phyloP scores from a whole-genome alignment of 2,113 vertebrate species.

The Manacus vitellinus region DNA sequence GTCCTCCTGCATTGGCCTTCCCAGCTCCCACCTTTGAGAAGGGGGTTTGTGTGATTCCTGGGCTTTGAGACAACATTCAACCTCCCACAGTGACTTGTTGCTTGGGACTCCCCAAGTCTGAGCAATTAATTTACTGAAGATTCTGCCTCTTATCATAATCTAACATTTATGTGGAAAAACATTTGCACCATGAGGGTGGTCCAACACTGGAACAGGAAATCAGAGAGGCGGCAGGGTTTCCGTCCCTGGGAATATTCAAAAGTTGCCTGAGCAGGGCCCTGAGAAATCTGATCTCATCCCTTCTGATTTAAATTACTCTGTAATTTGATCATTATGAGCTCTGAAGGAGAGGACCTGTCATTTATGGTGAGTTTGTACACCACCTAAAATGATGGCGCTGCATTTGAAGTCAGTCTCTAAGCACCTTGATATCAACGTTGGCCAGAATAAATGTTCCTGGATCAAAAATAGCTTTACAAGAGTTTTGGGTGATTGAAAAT shows the following conservation, averaged over 20 bases:
- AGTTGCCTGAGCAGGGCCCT: neutral
- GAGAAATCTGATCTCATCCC: neutral
- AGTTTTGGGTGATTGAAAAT: neutral
- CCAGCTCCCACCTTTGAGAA: neutral
- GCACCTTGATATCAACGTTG: neutral
- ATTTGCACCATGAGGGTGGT: neutral
- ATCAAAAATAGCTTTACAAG: neutral
- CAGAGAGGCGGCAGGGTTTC: neutral
- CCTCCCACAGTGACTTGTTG: neutral
- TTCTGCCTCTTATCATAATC: neutral
- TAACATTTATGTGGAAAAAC: neutral
- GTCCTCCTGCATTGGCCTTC: neutral
- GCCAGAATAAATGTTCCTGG: neutral
- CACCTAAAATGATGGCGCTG: neutral
- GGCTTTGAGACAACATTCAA: neutral
- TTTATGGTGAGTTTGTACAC: neutral
- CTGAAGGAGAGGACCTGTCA: neutral
- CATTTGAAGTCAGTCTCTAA: neutral
- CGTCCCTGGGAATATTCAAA: neutral
- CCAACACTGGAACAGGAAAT: neutral
- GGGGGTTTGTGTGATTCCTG: neutral
- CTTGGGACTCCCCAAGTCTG: neutral
- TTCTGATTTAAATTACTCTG: neutral
- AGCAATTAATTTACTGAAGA: neutral
- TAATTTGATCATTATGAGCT: neutral